A percentile compares a stretch with the other conserved stretches of the same genome.
phyloP scores from a whole-genome alignment of 2,797 vertebrate species.

The Parotocinclus haroldoi region DNA sequence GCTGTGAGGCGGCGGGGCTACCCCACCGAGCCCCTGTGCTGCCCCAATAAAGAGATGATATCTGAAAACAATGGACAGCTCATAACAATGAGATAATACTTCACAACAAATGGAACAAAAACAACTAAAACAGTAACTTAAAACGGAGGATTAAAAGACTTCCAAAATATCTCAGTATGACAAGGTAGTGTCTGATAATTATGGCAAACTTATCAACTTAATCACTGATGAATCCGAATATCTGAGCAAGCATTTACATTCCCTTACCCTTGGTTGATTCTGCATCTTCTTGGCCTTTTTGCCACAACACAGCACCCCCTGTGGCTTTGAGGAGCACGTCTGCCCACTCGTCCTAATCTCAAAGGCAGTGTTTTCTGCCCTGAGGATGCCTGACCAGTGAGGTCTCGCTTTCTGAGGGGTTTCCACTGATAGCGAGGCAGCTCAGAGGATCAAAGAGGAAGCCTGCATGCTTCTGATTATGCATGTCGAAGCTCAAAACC shows the following conservation, averaged over 20 bases:
- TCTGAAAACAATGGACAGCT: too few species aligned
- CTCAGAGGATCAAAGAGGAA: constrained; percentile 54
- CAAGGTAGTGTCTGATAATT: too few species aligned
- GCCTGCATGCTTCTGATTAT: constrained; percentile 47
- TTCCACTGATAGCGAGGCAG: constrained; percentile 39
- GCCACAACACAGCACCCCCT: constrained; percentile 38
- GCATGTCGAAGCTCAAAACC: constrained; percentile 44
- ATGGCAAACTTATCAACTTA: too few species aligned
- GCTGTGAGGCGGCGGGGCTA: too few species aligned
- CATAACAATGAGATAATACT: too few species aligned
- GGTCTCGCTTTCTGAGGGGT: constrained; percentile 31
- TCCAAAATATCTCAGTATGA: too few species aligned
- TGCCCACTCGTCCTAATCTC: constrained; percentile 44
- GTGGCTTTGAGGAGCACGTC: constrained; percentile 38
- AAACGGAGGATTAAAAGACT: too few species aligned
- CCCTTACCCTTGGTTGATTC: constrained; percentile 37
- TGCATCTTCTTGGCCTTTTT: constrained; percentile 43
- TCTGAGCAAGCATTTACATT: constrained; percentile 27
- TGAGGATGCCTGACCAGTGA: constrained; percentile 28
- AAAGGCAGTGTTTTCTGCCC: constrained; percentile 23
- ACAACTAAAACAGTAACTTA: too few species aligned
- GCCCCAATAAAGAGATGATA: too few species aligned
- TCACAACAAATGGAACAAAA: too few species aligned
- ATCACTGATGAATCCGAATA: too few species aligned
- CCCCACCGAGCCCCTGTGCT: too few species aligned